Percentiles rank a stretch among this genome's conserved stretches.
These are phyloP conservation scores for Dicranocentrus wangi DNA, from an alignment of 2,888 invertebrate species.

Conservation along the genomic window DNA sequence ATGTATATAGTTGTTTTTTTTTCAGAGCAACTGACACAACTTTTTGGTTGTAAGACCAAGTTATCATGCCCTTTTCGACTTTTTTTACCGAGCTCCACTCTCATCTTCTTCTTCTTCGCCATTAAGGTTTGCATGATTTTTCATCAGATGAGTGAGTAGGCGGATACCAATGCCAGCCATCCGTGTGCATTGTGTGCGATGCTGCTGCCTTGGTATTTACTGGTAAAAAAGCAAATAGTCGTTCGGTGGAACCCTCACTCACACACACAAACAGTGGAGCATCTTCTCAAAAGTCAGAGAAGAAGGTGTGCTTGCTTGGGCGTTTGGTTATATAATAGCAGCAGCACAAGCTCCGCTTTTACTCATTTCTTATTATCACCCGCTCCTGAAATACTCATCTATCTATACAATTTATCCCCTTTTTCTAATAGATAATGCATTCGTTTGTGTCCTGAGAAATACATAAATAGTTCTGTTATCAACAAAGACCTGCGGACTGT, in stretches of 20 bases:
- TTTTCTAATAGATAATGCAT: slow-evolving; percentile 15
- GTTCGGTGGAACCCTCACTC: not conserved
- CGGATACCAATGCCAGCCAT: slow-evolving; percentile 54
- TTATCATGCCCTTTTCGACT: not conserved
- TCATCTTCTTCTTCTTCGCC: too few species aligned
- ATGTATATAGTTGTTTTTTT: slow-evolving; percentile 1
- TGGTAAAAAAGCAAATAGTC: not conserved
- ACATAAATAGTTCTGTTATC: too few species aligned
- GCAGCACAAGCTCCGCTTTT: too few species aligned
- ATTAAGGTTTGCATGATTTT: slow-evolving; percentile 28
- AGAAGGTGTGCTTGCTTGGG: slow-evolving; percentile 4
- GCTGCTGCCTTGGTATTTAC: slow-evolving; percentile 9
- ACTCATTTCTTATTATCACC: too few species aligned
- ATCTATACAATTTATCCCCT: not conserved
- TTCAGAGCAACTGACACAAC: slow-evolving; percentile 2
- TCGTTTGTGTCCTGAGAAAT: too few species aligned
- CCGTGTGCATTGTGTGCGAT: slow-evolving; percentile 18
- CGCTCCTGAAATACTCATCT: not conserved
- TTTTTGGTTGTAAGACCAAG: not conserved
- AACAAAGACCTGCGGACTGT: too few species aligned
- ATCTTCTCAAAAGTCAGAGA: not conserved
- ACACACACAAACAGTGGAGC: not conserved
- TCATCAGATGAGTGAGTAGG: slow-evolving; percentile 61
- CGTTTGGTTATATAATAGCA: not conserved
- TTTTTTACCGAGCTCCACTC: too few species aligned